These are phyloP conservation scores for Abscondita cerata DNA, from an alignment of 2,888 invertebrate genomes.

Conservation along the genomic window DNA sequence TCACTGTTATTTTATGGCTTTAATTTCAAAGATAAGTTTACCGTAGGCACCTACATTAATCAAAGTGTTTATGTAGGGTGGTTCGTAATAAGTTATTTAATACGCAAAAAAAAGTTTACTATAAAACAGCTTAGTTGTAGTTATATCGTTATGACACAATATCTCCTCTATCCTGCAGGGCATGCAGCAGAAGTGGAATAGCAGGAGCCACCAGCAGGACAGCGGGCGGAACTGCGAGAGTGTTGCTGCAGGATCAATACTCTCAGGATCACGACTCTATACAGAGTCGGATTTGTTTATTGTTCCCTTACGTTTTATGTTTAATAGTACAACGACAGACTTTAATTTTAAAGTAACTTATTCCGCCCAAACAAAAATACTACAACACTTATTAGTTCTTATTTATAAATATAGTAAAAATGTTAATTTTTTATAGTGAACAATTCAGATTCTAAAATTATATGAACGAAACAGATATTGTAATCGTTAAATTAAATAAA, in stretches of 20 bases:
- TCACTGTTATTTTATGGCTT: constrained; percentile 11
- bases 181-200: constrained; percentile 43
- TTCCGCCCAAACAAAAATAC: too few species aligned
- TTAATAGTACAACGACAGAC: too few species aligned
- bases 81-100: constrained; percentile 12
- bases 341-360: too few species aligned
- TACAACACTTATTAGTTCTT: too few species aligned
- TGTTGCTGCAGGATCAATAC: constrained; percentile 48
- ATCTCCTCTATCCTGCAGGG: constrained; percentile 43
- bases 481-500: too few species aligned
- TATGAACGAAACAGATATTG: too few species aligned
- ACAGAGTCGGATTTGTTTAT: constrained; percentile 46
- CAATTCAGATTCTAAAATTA: too few species aligned
- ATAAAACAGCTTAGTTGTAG: constrained; percentile 24
- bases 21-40: constrained; percentile 6
- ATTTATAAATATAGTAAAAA: too few species aligned
- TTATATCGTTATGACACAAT: constrained; percentile 19
- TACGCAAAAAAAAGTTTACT: constrained; percentile 10
- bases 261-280: constrained; percentile 46
- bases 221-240: constrained; percentile 35
- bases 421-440: too few species aligned
- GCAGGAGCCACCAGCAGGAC: constrained; percentile 38
- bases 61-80: neutral
- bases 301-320: constrained; percentile 27
- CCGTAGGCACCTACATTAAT: neutral